Evolutionary conservation across 1,140 invertebrate species (phyloP).

Genomic region (Agrypnia vestita): DNA sequence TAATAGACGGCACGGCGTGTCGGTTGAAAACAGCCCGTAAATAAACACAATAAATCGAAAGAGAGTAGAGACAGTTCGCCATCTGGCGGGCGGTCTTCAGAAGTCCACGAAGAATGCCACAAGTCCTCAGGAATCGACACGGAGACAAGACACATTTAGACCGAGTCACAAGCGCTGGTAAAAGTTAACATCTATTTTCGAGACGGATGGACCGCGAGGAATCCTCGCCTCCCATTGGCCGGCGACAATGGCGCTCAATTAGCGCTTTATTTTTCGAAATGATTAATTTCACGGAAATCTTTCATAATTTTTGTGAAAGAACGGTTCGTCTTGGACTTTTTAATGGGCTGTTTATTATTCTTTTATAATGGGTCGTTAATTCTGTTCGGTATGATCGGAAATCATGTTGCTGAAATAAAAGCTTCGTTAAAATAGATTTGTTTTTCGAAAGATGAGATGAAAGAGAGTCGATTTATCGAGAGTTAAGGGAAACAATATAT

Average conservation of each 20-base stretch:
- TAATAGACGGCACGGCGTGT: not conserved
- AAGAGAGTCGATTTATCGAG: no score
- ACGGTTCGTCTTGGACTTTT: no score
- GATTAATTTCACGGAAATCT: no score
- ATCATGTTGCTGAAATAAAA: no score
- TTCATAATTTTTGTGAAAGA: no score
- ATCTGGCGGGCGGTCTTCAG: conserved; percentile 11
- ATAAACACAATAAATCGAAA: conserved; percentile 27
- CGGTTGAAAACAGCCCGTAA: not conserved
- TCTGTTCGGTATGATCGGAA: no score
- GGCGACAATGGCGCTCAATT: not conserved
- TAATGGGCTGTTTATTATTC: no score
- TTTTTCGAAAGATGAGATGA: no score
- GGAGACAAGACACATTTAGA: conserved; percentile 19
- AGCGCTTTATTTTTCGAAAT: no score
- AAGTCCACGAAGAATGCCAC: conserved; percentile 25
- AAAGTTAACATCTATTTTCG: conserved; percentile 19
- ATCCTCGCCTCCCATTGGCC: not conserved
- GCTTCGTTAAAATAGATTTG: no score
- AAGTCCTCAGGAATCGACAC: conserved; percentile 29
- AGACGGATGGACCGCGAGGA: not conserved
- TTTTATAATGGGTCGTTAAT: no score
- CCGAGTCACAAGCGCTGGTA: not conserved
- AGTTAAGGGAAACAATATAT: no score
- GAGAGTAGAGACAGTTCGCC: not conserved